Base-by-base conservation (phyloP, 1,140 invertebrate species). In the Steinernema feltiae region DNA sequence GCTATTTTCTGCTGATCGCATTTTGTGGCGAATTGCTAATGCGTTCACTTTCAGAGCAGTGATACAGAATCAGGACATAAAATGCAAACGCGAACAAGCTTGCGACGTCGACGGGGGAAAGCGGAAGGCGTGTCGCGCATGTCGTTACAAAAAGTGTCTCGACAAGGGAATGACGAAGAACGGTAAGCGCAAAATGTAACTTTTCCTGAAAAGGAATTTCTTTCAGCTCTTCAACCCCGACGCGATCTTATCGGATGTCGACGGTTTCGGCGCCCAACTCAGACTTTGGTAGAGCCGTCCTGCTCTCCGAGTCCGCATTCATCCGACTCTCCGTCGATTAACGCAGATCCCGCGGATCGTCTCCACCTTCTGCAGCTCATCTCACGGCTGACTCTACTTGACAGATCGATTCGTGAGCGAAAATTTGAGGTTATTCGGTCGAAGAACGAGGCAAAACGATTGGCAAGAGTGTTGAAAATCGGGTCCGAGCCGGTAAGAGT, bases 151-250 rank as follows among this genome's bases (percentile, higher is more conserved):
- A 30, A 75, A 76, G 35, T 80, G 79, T 69, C 41, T 80, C 63
- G 79, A 80, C 27, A 76, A 41, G 48, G 79, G 79, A 32, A 80
- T 80, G 79, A 80, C 71, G 27, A 80, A 79, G 30, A 78, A 79
- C 69, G 79, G 79, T 80, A 30, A 69, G 78, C 21, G n/a, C n/a
- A n/a, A n/a, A n/a, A n/a, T n/a, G n/a, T n/a, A n/a, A n/a, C 41
- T 7, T 46, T 12, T 46, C 41, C 53, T 27, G 2, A 63, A 15
- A 12, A 17, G 12, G 15, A 12, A 3, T 21, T 63, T 21, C 12
- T 63, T 79, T 30, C 46, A 80, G 79, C 79, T 32, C 75, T 80
- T 1, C 79, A 80, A 79, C 79, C 79, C 0, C 75, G 79, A 1
- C 74, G 79, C 3, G 79, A 80, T 71, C 75, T 80, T 1, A 80